A percentile compares a stretch with the other conserved stretches of the same genome.
Evolutionary conservation across 2,113 vertebrate genomes (phyloP).

Genomic region (Caranx ignobilis): DNA sequence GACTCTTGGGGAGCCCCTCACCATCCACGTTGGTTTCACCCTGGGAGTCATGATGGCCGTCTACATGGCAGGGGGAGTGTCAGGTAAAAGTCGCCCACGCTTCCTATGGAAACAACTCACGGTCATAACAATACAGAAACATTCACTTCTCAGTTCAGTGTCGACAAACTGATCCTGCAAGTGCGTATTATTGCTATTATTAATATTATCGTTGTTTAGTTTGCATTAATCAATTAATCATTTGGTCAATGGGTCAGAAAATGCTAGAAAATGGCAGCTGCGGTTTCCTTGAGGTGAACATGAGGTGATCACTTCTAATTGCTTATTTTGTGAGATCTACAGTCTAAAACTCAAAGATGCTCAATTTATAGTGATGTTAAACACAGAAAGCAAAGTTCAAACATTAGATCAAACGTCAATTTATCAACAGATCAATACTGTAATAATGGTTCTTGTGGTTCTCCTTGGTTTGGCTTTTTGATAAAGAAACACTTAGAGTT

Average conservation of each 20-base stretch:
- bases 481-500: no score
- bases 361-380: background rate
- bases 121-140: background rate
- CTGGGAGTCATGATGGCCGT: conserved; percentile 91
- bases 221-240: background rate
- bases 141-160: background rate
- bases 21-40: conserved; percentile 89
- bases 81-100: conserved; percentile 85
- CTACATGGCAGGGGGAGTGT: conserved; percentile 92
- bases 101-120: conserved; percentile 2
- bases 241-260: background rate
- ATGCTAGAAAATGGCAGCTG: background rate
- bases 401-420: no score
- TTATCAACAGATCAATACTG: no score
- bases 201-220: background rate
- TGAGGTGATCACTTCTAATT: background rate
- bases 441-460: background rate
- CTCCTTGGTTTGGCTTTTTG: background rate
- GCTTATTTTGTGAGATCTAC: background rate
- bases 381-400: background rate
- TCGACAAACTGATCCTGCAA: background rate
- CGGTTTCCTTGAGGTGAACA: background rate
- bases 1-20: conserved; percentile 83
- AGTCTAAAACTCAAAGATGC: background rate
- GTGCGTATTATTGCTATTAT: no score